A percentile compares a stretch with the other conserved stretches of the same genome.
These are phyloP conservation scores for Bombus fervidus DNA, from an alignment of 1,140 invertebrate genomes.

Conservation along the genomic window DNA sequence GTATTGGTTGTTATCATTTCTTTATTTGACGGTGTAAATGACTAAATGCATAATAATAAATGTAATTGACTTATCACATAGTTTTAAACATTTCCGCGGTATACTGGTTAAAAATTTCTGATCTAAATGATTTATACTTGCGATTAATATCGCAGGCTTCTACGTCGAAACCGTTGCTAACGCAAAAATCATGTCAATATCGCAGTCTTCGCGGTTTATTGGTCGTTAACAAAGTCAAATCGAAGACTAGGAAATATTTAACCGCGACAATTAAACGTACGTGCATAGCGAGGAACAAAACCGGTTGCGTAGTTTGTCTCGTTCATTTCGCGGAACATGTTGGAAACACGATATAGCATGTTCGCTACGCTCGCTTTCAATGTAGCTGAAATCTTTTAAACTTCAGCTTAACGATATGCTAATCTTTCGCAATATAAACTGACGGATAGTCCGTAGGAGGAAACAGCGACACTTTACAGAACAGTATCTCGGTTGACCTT, in stretches of 20 bases:
- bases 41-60: too few relatives aligned
- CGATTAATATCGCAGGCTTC: not conserved
- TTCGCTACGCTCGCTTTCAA: constrained; percentile 16
- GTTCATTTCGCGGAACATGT: constrained; percentile 29
- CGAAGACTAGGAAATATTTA: constrained; percentile 1
- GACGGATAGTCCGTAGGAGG: not conserved
- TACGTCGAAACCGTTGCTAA: too few relatives aligned
- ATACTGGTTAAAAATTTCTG: too few relatives aligned
- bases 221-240: not conserved
- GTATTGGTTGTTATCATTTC: too few relatives aligned
- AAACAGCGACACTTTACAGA: constrained; percentile 18
- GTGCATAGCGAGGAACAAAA: constrained; percentile 13
- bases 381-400: constrained; percentile 29
- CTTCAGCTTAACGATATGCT: constrained; percentile 33
- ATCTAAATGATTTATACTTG: not conserved
- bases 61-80: too few relatives aligned
- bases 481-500: constrained; percentile 31
- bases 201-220: not conserved
- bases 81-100: too few relatives aligned
- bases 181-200: not conserved
- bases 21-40: too few relatives aligned
- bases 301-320: constrained; percentile 40
- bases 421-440: constrained; percentile 34
- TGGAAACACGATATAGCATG: constrained; percentile 40
- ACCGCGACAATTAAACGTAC: constrained; percentile 21